These are phyloP conservation scores for Trissolcus brochymenae DNA, from an alignment of 2,888 invertebrate genomes.

Conservation along the genomic window DNA sequence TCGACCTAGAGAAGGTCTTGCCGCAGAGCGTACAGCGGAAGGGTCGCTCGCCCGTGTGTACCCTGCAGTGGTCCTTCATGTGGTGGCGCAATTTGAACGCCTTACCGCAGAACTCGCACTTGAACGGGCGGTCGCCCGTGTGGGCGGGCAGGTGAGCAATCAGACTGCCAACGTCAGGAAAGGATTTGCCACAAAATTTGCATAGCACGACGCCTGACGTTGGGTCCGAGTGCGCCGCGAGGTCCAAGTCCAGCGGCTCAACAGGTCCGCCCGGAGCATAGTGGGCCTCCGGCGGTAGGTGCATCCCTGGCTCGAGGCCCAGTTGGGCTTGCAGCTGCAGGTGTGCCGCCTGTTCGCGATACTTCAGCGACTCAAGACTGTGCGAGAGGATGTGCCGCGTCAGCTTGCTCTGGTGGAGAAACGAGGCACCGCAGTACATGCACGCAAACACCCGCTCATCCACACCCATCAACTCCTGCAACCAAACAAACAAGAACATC, in stretches of 20 bases:
- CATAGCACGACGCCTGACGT: conserved; percentile 87
- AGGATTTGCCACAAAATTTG: conserved; percentile 95
- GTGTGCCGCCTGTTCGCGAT: conserved; percentile 83
- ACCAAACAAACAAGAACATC: conserved; percentile 91
- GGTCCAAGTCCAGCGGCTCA: conserved; percentile 80
- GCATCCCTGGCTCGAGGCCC: conserved; percentile 74
- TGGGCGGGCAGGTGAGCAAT: conserved; percentile 92
- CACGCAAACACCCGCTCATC: conserved; percentile 85
- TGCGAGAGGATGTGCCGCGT: conserved; percentile 93
- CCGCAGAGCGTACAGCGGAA: conserved; percentile 93
- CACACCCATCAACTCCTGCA: conserved; percentile 92
- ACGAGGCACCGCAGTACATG: conserved; percentile 92
- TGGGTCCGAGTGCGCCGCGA: conserved; percentile 82
- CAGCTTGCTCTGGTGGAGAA: conserved; percentile 93
- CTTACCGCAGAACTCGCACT: conserved; percentile 95
- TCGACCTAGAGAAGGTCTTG: conserved; percentile 93
- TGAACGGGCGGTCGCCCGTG: conserved; percentile 93
- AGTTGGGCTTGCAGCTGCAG: conserved; percentile 78
- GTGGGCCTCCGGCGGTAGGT: conserved; percentile 74
- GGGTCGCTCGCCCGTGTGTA: conserved; percentile 93
- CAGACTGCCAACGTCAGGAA: conserved; percentile 91
- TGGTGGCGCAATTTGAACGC: conserved; percentile 94
- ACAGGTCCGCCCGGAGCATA: conserved; percentile 74
- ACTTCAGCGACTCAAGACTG: conserved; percentile 91
- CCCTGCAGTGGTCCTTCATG: conserved; percentile 96